Percentiles rank a stretch among this genome's conserved stretches.
Evolutionary conservation across 2,888 invertebrate genomes (phyloP).

Genomic region (Panopea generosa): DNA sequence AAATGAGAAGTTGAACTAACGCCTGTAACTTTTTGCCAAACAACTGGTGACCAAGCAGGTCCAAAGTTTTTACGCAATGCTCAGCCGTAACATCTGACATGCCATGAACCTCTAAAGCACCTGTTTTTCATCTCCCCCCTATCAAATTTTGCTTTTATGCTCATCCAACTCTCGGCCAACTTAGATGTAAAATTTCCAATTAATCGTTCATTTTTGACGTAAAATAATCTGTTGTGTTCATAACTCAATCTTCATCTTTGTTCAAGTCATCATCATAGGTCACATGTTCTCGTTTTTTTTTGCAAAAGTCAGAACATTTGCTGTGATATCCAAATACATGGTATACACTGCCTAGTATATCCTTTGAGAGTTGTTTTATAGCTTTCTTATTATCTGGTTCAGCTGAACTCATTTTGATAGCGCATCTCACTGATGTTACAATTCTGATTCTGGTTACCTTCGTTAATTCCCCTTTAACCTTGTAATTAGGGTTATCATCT

Average conservation of each 20-base stretch:
- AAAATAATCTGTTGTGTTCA: background rate
- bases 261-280: no score
- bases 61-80: background rate
- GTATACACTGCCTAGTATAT: no score
- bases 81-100: slow-evolving; percentile 3
- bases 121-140: background rate
- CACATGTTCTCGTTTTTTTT: no score
- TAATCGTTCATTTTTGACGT: background rate
- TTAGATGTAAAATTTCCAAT: background rate
- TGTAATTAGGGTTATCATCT: slow-evolving; percentile 31
- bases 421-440: background rate
- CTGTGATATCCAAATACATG: no score
- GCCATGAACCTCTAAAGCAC: slow-evolving; percentile 55
- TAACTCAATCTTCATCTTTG: background rate
- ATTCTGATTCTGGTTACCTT: slow-evolving; percentile 22
- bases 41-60: background rate
- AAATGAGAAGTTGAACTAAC: background rate
- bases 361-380: no score
- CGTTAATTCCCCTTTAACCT: slow-evolving; percentile 19
- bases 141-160: background rate
- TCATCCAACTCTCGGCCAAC: background rate
- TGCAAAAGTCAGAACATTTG: background rate
- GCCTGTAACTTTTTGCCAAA: slow-evolving; percentile 48
- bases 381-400: background rate
- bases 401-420: background rate